phyloP scores from a whole-genome alignment of 2,113 vertebrate species.

The Ceyx cyanopectus region DNA sequence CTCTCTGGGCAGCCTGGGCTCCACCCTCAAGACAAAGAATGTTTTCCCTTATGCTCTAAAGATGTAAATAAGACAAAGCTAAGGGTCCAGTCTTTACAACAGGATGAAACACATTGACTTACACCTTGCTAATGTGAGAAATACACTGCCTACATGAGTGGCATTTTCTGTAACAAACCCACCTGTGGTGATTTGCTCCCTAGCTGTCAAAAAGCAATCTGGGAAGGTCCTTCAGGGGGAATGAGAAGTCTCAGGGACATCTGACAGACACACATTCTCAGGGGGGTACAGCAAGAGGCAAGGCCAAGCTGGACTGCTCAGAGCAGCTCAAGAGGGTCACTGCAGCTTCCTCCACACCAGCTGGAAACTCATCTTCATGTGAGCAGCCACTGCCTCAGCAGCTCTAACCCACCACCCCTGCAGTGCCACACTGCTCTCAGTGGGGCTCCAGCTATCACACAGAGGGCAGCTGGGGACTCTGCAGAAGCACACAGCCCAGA shows the following conservation, averaged over 20 bases:
- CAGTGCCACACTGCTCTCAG: neutral
- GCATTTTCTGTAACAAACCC: neutral
- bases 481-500: neutral
- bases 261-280: neutral
- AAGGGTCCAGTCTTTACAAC: accelerated
- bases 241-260: accelerated
- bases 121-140: neutral
- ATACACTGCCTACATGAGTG: neutral
- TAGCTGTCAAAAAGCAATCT: too few relatives aligned
- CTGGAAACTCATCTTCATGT: neutral
- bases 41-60: neutral
- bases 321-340: neutral
- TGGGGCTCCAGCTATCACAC: neutral
- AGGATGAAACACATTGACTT: neutral
- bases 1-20: too few relatives aligned
- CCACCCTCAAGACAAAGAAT: too few relatives aligned
- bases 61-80: neutral
- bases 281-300: neutral
- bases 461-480: neutral
- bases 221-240: neutral
- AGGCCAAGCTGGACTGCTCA: neutral
- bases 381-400: neutral
- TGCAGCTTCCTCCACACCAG: neutral
- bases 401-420: neutral
- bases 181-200: too few relatives aligned